Base-by-base conservation (phyloP, 2,888 invertebrate genomes). In the Chrysolina americana region DNA sequence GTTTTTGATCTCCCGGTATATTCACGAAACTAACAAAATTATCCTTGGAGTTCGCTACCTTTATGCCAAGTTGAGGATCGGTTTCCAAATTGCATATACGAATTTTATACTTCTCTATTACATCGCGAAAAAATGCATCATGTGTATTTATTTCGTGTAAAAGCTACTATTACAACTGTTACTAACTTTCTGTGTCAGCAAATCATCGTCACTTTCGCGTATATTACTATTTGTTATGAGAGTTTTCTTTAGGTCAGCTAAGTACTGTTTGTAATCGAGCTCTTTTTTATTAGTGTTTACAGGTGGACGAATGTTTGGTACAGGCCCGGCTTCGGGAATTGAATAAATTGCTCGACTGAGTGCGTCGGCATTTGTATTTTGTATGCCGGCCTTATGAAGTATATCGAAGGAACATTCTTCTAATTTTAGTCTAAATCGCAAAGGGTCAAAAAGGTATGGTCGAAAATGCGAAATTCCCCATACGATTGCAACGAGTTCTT, bases 371-470 rank as follows among this genome's bases (percentile, higher is more conserved):
- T n/a, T n/a, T n/a, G n/a, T n/a, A n/a, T n/a, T n/a, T n/a, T n/a
- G n/a, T n/a, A n/a, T 44, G 15, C 44, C 44, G 8, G 44, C 44
- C 44, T 44, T 44, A 15, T 44, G 44, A 44, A 21, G 3, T 15
- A 56, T 56, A 56, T 56, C 56, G 56, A 56, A 56, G n/a, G 56
- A 56, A 9, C 8, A 56, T 56, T 56, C 50, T 17, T 50, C 17
- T 50, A 50, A 50, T 50, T 50, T 50, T 17, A 50, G n/a, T 50
- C 50, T 17, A 23, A 62, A 21, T 62, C 62, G 21, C 62, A 21
- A 17, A 4, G 10, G 23, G 17, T 86, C 86, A 70, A 78, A 85
- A 4, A 87, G 59, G 68, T 86, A 87, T 8, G 85, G 84, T 53
- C 84, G n/a, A 74, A 85, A 87, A 71, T 84, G 78, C 71, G 84